A percentile compares a stretch with the other conserved stretches of the same genome.
Evolutionary conservation across 2,888 invertebrate genomes (phyloP).

Genomic region (Brachycybe producta): DNA sequence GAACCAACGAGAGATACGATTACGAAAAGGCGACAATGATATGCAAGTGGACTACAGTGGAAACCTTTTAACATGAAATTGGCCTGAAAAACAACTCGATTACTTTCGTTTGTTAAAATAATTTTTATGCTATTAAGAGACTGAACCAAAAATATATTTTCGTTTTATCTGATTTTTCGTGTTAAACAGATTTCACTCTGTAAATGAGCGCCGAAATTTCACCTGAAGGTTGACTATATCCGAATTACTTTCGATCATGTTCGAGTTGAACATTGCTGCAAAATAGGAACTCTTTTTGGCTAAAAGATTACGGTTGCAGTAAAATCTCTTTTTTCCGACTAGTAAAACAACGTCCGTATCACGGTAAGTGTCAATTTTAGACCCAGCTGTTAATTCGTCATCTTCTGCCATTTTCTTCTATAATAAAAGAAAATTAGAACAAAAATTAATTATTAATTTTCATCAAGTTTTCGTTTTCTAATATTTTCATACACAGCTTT

Average conservation of each 20-base stretch:
- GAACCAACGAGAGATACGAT: background rate
- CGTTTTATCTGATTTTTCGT: no score
- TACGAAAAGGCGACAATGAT: background rate
- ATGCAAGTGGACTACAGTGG: background rate
- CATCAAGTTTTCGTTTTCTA: no score
- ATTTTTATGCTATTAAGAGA: no score
- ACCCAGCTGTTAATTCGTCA: no score
- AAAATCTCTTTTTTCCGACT: constrained; percentile 26
- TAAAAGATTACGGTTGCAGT: constrained; percentile 30
- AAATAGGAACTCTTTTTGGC: constrained; percentile 38
- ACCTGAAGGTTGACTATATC: background rate
- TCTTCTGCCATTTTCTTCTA: no score
- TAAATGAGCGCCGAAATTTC: background rate
- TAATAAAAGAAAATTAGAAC: no score
- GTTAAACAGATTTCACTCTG: background rate
- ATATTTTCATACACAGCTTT: no score
- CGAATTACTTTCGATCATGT: constrained; percentile 14
- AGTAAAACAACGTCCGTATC: constrained; percentile 25
- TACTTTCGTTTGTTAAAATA: no score
- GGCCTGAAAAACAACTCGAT: background rate
- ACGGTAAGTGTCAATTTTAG: no score
- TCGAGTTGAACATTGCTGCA: constrained; percentile 35
- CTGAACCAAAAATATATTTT: no score
- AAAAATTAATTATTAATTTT: no score
- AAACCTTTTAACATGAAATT: background rate